A percentile compares a stretch with the other conserved stretches of the same genome.
Evolutionary conservation across 2,113 vertebrate genomes (phyloP).

Genomic region (Prunella fulvescens): DNA sequence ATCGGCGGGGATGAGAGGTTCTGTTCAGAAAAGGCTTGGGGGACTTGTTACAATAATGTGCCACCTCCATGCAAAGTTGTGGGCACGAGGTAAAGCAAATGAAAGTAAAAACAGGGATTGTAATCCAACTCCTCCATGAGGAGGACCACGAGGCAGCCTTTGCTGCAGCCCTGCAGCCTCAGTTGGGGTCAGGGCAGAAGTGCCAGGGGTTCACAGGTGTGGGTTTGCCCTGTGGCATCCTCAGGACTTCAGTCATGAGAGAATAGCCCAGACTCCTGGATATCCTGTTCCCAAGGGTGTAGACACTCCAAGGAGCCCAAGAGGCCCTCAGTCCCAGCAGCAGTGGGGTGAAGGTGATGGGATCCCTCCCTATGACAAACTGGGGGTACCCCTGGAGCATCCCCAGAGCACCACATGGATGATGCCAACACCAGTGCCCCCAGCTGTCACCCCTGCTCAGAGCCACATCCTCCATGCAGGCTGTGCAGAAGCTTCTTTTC

Average conservation of each 20-base stretch:
- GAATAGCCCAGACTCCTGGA: not conserved
- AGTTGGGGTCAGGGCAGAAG: not conserved
- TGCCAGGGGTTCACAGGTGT: not conserved
- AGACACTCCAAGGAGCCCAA: accelerated
- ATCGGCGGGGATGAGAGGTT: constrained; percentile 59
- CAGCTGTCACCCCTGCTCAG: not conserved
- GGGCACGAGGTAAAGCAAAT: constrained; percentile 12
- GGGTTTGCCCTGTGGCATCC: not conserved
- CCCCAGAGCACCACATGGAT: accelerated
- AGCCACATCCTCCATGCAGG: not conserved
- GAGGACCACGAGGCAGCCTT: not conserved
- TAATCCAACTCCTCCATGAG: not conserved
- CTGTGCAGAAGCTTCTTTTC: not conserved
- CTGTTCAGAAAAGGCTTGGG: constrained; percentile 60
- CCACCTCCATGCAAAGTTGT: constrained; percentile 57
- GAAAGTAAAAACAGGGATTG: not conserved
- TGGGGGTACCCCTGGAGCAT: not conserved
- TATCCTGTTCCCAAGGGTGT: not conserved
- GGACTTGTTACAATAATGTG: constrained; percentile 64
- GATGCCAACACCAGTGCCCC: not conserved
- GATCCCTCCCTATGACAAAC: accelerated
- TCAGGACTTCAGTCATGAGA: not conserved
- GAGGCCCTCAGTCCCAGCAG: accelerated
- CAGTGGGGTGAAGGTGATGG: accelerated
- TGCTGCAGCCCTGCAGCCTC: not conserved